phyloP scores from a whole-genome alignment of 2,888 invertebrate genomes.

The Nudaria mundana region DNA sequence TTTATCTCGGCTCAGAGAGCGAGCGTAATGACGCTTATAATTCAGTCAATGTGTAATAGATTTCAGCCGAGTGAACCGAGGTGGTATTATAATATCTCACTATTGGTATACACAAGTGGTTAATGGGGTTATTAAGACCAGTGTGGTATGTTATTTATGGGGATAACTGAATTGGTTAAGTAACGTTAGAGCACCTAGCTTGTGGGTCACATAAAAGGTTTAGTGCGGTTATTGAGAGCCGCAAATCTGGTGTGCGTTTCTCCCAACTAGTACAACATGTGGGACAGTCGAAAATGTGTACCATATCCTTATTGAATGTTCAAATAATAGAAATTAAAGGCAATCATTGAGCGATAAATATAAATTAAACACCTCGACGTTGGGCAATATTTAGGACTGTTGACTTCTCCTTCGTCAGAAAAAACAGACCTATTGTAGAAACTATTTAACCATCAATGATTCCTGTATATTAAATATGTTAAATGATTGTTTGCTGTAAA shows the following conservation, averaged over 20 bases:
- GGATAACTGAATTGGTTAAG: conserved; percentile 10
- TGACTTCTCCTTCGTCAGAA: too few species aligned
- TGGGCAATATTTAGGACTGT: too few species aligned
- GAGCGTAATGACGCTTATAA: conserved; percentile 35
- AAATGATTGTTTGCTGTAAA: too few species aligned
- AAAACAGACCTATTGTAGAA: too few species aligned
- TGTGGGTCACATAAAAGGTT: conserved; percentile 1
- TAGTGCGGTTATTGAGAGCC: conserved; percentile 1
- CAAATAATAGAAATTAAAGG: too few species aligned
- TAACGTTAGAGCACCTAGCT: conserved; percentile 1
- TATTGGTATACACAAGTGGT: conserved; percentile 2
- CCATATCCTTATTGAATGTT: too few species aligned
- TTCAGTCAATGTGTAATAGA: conserved; percentile 35
- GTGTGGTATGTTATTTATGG: conserved; percentile 14
- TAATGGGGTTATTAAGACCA: conserved; percentile 9
- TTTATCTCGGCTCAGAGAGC: conserved; percentile 38
- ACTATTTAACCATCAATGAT: too few species aligned
- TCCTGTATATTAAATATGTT: too few species aligned
- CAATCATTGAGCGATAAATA: too few species aligned
- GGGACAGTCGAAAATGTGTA: too few species aligned
- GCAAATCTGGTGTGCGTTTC: background rate
- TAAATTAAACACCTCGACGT: too few species aligned
- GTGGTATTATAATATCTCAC: conserved; percentile 5
- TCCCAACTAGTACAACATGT: too few species aligned
- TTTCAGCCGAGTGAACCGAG: conserved; percentile 18